Base-by-base conservation (phyloP, 2,888 invertebrate genomes). In the Antheraea yamamai region DNA sequence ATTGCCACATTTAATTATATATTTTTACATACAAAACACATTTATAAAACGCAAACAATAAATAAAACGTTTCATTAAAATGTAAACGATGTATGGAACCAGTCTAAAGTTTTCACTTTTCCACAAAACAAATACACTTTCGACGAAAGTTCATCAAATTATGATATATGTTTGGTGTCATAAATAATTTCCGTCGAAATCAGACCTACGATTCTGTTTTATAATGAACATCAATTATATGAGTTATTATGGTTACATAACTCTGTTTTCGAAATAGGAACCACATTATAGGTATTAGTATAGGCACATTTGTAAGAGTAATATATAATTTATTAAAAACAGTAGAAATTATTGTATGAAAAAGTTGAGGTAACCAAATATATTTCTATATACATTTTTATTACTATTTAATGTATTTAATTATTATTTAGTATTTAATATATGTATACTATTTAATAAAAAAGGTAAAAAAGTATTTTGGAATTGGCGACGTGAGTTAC, bases 51-150 rank as follows among this genome's bases (percentile, higher is more conserved):
- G 35, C 39, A n/a, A 39, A 70, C n/a, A 70, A 70, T 70, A 70
- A 70, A 39, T 39, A 39, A 39, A 39, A 70, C 70, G n/a, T 39
- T 39, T 70, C 39, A 70, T 70, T 70, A 39, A n/a, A 39, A 70
- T 70, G 20, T 70, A 70, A 70, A 70, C 70, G 70, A 70, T 14
- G 20, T 14, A n/a, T 39, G 70, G 39, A 70, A 70, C 70, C n/a
- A 39, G 70, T 39, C 39, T 70, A 39, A 39, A 39, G 39, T 70
- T 70, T 70, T 70, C 70, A 39, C 70, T 70, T 70, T 70, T 70
- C 70, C 70, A 20, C 39, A 70, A 70, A 70, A 70, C 70, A 70
- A 70, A 70, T 39, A 70, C 39, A 70, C 70, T 70, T 70, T 70
- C 70, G 70, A 70, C n/a, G 70, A 70, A 70, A 70, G 70, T n/a